These are phyloP conservation scores for Drosophila gaucha DNA, from an alignment of 2,888 invertebrate species.

Conservation along the genomic window DNA sequence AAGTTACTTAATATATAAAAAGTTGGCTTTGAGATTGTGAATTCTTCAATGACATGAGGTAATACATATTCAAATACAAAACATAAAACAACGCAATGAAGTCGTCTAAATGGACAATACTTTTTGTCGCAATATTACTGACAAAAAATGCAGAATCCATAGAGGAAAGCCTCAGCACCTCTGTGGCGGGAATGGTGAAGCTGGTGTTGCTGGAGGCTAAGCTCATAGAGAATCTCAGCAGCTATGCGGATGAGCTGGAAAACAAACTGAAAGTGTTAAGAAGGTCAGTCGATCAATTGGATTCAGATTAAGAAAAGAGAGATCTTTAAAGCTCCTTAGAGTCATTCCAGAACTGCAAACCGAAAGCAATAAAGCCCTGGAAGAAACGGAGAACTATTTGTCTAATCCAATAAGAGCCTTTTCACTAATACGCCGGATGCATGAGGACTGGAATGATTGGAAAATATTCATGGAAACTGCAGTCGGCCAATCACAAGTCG, in stretches of 20 bases:
- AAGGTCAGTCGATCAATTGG: conserved; percentile 49
- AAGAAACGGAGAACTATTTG: conserved; percentile 64
- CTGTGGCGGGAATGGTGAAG: conserved; percentile 70
- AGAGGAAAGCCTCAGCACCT: conserved; percentile 62
- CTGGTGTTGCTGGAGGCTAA: conserved; percentile 66
- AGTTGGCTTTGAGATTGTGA: no score
- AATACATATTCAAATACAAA: not conserved
- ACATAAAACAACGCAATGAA: conserved; percentile 5
- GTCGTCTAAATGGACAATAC: not conserved
- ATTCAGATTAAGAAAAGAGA: accelerated
- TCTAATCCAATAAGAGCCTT: conserved; percentile 77
- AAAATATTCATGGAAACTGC: conserved; percentile 62
- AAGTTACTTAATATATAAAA: no score
- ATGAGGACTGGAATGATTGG: conserved; percentile 76
- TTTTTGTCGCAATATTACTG: conserved; percentile 31
- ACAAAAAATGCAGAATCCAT: conserved; percentile 16
- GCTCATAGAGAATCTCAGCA: conserved; percentile 66
- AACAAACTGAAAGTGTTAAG: conserved; percentile 62
- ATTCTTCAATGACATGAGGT: not conserved
- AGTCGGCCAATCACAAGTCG: conserved; percentile 35
- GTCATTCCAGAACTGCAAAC: conserved; percentile 48
- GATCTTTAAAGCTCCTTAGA: conserved; percentile 27
- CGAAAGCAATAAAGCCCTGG: conserved; percentile 57
- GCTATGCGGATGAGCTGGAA: conserved; percentile 66
- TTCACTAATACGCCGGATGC: conserved; percentile 73